phyloP scores from a whole-genome alignment of 2,888 invertebrate genomes.

The Diachrysia chrysitis region DNA sequence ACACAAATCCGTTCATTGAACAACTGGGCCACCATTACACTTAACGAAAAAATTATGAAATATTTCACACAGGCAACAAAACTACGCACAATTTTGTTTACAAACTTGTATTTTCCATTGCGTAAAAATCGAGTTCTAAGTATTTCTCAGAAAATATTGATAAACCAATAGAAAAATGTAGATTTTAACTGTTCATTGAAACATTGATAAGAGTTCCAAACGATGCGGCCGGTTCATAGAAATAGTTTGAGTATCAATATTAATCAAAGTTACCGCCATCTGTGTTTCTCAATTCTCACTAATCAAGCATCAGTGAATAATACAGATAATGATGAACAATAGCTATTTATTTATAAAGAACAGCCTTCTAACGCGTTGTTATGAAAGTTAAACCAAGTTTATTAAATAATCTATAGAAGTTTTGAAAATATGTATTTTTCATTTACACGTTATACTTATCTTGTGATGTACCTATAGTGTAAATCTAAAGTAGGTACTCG shows the following conservation, averaged over 20 bases:
- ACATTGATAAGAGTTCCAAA: conserved; percentile 20
- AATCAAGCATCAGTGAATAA: background rate
- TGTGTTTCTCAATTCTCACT: background rate
- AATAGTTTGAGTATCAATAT: conserved; percentile 22
- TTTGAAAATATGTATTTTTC: too few relatives aligned
- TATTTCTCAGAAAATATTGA: conserved; percentile 27
- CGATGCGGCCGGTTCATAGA: conserved; percentile 28
- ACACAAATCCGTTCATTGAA: too few relatives aligned
- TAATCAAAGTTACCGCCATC: conserved; percentile 22
- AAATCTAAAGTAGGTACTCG: too few relatives aligned
- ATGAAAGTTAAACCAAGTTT: background rate
- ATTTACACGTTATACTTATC: too few relatives aligned
- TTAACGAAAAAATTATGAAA: too few relatives aligned
- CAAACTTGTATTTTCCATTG: background rate
- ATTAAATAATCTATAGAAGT: too few relatives aligned
- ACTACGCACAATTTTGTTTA: background rate
- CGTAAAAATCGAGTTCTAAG: conserved; percentile 16
- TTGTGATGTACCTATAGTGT: too few relatives aligned
- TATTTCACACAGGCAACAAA: background rate
- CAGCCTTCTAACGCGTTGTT: background rate
- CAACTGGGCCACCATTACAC: too few relatives aligned
- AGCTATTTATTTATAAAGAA: background rate
- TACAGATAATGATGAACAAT: background rate
- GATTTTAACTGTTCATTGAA: conserved; percentile 32
- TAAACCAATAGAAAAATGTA: conserved; percentile 30